Evolutionary conservation across 2,888 invertebrate genomes (phyloP).

Genomic region (Pristionchus mayeri): DNA sequence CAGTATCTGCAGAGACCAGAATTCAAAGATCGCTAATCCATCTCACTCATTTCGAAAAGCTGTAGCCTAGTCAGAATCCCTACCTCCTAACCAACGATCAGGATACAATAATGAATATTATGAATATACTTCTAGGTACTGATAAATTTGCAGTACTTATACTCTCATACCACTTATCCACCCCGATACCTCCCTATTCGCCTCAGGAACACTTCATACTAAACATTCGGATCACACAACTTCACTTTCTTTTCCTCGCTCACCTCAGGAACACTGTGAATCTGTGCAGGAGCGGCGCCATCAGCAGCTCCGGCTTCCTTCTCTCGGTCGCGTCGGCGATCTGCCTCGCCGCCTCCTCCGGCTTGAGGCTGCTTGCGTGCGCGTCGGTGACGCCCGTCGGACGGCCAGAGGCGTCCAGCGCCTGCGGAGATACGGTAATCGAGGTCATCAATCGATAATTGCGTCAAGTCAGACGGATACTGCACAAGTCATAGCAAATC

Average conservation of each 20-base stretch:
- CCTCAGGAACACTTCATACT: no score
- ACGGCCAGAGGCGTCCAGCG: slow-evolving; percentile 21
- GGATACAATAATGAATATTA: no score
- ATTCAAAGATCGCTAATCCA: background rate
- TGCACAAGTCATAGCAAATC: no score
- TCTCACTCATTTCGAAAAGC: no score
- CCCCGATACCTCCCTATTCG: no score
- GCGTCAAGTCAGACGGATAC: no score
- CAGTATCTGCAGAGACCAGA: slow-evolving; percentile 21
- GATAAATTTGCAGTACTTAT: no score
- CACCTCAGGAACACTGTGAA: slow-evolving; percentile 74
- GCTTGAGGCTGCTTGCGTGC: background rate
- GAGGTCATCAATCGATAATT: background rate
- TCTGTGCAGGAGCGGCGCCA: slow-evolving; percentile 43
- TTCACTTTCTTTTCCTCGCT: background rate
- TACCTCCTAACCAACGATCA: no score
- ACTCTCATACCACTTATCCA: no score
- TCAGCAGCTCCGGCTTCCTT: slow-evolving; percentile 27
- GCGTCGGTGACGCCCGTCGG: slow-evolving; percentile 31
- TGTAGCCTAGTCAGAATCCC: no score
- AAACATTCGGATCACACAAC: no score
- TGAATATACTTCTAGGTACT: no score
- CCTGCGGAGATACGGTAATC: background rate
- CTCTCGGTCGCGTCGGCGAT: slow-evolving; percentile 28
- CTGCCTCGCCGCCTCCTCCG: slow-evolving; percentile 38